Base-by-base conservation (phyloP, 2,888 invertebrate species). In the Apoderus coryli region DNA sequence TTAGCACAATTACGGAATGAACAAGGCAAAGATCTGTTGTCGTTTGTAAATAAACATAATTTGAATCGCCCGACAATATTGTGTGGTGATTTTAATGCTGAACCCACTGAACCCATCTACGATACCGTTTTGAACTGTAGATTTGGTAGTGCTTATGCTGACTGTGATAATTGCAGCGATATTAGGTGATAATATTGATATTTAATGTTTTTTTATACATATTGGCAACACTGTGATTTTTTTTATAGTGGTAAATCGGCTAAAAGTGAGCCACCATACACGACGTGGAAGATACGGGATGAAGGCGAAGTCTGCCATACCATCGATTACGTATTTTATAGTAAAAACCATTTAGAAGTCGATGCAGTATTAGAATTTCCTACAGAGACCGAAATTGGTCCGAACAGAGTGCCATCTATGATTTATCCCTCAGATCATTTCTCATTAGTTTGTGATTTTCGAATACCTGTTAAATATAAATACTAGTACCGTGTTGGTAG, bases 41-140 rank as follows among this genome's bases (percentile, higher is more conserved):
- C 66, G 10, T 74, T 73, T 44, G 54, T 71, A 2, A 52, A 57
- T 5, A 49, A 56, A 16, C 56, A 65, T 31, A 57, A 61, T 15
- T 50, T 53, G 14, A 54, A 58, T 2, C 60, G 67, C 32, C 76
- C 80, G 0, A 52, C 75, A 3, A 54, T 81, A 24, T 43, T 80
- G 3, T 73, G 74, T 45, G 81, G 80, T 0, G 80, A 81, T 52
- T 79, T 81, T 48, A 81, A 81, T 52, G 80, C 78, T 0, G 76
- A 76, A 48, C 76, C 76, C 1, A 60, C 54, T 3, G 80, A 81
- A 50, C 72, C 76, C 1, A 67, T 79, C 3, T 78, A 79, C 48
- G 50, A 57, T 13, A 71, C 73, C 1, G 60, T 77, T 25, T 53
- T 68, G 38, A 57, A 61, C 37, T 53, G 54, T 37, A 38, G 48